phyloP scores from a whole-genome alignment of 2,797 vertebrate species.

The Tapirus indicus region DNA sequence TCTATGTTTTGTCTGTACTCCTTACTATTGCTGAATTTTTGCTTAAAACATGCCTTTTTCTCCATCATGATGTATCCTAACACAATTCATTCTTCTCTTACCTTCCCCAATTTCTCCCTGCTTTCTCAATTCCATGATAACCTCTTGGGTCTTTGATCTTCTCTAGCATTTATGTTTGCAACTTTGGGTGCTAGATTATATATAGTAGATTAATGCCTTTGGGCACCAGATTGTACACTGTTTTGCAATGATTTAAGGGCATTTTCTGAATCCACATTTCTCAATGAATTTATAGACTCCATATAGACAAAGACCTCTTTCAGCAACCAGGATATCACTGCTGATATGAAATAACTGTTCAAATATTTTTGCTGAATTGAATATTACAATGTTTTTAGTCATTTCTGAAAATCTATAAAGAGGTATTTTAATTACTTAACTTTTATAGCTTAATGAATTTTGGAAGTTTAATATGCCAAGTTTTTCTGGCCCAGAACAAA shows the following conservation, averaged over 20 bases:
- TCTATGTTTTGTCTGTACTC: neutral
- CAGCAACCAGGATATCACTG: neutral
- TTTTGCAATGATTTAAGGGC: neutral
- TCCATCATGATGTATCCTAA: neutral
- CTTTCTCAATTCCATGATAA: neutral
- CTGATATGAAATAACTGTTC: neutral
- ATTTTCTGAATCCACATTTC: neutral
- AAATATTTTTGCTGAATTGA: slow-evolving; percentile 32
- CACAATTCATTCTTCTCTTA: neutral
- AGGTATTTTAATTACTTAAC: slow-evolving; percentile 16
- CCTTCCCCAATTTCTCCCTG: neutral
- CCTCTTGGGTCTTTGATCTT: neutral
- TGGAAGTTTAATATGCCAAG: neutral
- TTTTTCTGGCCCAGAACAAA: neutral
- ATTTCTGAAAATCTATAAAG: neutral
- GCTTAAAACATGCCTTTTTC: neutral
- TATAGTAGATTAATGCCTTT: neutral
- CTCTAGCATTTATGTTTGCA: neutral
- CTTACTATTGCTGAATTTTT: neutral
- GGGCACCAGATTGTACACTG: neutral
- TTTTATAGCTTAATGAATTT: neutral
- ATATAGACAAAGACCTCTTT: slow-evolving; percentile 14
- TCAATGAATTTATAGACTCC: neutral
- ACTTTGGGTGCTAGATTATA: neutral
- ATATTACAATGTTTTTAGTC: neutral